These are phyloP conservation scores for Netelia inedita DNA, from an alignment of 2,888 invertebrate genomes.

Conservation along the genomic window DNA sequence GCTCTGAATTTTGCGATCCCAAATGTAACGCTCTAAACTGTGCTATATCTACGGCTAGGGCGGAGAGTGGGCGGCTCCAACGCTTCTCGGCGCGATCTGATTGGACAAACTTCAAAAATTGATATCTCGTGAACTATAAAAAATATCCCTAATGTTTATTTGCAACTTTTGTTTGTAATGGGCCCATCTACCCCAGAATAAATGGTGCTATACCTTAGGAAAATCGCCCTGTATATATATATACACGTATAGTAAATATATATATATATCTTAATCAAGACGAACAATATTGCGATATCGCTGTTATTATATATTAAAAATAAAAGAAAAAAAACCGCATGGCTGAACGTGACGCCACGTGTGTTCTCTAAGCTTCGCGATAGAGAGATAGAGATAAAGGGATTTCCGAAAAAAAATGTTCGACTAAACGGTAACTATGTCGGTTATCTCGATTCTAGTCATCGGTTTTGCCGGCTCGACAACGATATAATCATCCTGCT, in stretches of 20 bases:
- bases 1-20: too few relatives aligned
- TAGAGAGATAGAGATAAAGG: constrained; percentile 25
- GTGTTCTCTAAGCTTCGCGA: constrained; percentile 14
- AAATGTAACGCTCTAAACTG: too few relatives aligned
- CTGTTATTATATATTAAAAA: constrained; percentile 13
- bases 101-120: too few relatives aligned
- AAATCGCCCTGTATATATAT: too few relatives aligned
- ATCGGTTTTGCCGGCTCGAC: constrained; percentile 86
- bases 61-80: too few relatives aligned
- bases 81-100: too few relatives aligned
- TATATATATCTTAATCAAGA: constrained; percentile 40
- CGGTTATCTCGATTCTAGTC: constrained; percentile 86
- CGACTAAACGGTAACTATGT: constrained; percentile 85
- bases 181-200: too few relatives aligned
- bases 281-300: constrained; percentile 16
- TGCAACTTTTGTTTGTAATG: too few relatives aligned
- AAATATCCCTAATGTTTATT: too few relatives aligned
- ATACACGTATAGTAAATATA: neutral
- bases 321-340: constrained; percentile 24
- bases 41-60: too few relatives aligned
- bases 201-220: too few relatives aligned
- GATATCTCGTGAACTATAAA: too few relatives aligned
- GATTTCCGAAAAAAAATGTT: constrained; percentile 9
- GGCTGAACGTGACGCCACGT: neutral
- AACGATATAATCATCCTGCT: constrained; percentile 75